Evolutionary conservation across 2,888 invertebrate genomes (phyloP), one percentile per base, ranked within the genome.

Genomic region (Eugnorisma glareosa): DNA sequence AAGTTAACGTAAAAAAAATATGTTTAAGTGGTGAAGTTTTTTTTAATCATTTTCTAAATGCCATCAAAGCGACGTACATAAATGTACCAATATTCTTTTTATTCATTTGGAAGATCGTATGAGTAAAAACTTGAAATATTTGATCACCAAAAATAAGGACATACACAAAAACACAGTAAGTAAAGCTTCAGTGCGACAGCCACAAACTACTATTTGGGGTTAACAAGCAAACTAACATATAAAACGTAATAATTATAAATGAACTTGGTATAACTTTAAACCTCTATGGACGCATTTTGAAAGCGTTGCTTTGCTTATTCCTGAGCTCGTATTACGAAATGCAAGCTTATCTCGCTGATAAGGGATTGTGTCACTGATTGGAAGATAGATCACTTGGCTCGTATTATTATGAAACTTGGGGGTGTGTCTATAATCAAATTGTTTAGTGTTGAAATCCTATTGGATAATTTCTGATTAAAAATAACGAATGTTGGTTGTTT

Each of bases 301-400:
- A 77, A 77, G 73, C 40, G 11, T 73, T 51, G 43, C 51, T 69
- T 59, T 59, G 40, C 40, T 64, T 63, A 67, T 64, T 64, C 48
- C 68, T 73, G 21, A 43, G 70, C 59, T 37, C 21, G 24, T 67
- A 79, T 87, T 75, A 83, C 43, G 64, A 87, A 77, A 79, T 74
- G 37, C n/a, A 73, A 72, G 43, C 75, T 84, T 83, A 87, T 86
- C 87, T 77, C 11, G 59, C 40, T 77, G 86, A 86, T 86, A 86
- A 87, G 71, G 74, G 57, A 72, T 85, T 87, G 76, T 79, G 83
- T 86, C 77, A 86, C 69, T 61, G 81, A 83, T 85, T 74, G 40
- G 24, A 69, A 75, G 77, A 78, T 76, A 84, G 43, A 79, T 75
- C 66, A 78, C 35, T 73, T 63, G 24, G 13, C 40, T 40, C 54